Conservation (phyloP, 2,113 vertebrate species). For the Catharus fuscescens region DNA sequence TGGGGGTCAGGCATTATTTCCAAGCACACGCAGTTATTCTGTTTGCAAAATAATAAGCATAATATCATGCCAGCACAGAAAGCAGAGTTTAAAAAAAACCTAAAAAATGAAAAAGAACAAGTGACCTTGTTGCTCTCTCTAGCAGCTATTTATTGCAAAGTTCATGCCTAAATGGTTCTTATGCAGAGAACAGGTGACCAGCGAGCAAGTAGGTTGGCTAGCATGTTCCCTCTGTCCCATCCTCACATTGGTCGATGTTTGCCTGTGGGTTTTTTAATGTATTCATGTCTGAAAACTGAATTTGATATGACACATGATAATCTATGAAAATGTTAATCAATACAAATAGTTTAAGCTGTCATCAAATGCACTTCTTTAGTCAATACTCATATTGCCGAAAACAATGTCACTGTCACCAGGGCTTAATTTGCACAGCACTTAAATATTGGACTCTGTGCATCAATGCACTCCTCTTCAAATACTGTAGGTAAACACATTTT, state of each 20-base stretch:
- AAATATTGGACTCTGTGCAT: slow-evolving; percentile 95
- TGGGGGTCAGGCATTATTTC: slow-evolving; percentile 59
- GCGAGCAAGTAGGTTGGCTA: slow-evolving; percentile 74
- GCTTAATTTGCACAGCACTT: slow-evolving; percentile 96
- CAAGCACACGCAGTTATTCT: slow-evolving; percentile 46
- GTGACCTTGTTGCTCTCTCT: slow-evolving; percentile 69
- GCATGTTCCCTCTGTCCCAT: slow-evolving; percentile 69
- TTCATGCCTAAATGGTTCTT: slow-evolving; percentile 91
- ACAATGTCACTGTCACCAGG: slow-evolving; percentile 98
- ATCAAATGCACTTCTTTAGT: slow-evolving; percentile 89
- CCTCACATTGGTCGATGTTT: slow-evolving; percentile 79
- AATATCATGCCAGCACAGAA: slow-evolving; percentile 47
- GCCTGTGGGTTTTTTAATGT: slow-evolving; percentile 87
- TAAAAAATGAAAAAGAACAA: slow-evolving; percentile 67
- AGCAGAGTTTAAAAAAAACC: background rate
- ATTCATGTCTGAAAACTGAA: slow-evolving; percentile 88
- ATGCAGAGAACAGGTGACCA: slow-evolving; percentile 89
- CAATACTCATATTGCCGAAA: slow-evolving; percentile 95
- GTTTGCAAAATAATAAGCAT: slow-evolving; percentile 58
- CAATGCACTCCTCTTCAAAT: slow-evolving; percentile 88
- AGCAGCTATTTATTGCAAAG: slow-evolving; percentile 92
- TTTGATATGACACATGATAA: slow-evolving; percentile 99
- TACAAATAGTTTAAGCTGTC: slow-evolving; percentile 99
- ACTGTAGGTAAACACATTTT: slow-evolving; percentile 97
- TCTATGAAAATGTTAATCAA: slow-evolving; percentile 99